phyloP scores from a whole-genome alignment of 2,113 vertebrate species.

The Ophiodon elongatus region DNA sequence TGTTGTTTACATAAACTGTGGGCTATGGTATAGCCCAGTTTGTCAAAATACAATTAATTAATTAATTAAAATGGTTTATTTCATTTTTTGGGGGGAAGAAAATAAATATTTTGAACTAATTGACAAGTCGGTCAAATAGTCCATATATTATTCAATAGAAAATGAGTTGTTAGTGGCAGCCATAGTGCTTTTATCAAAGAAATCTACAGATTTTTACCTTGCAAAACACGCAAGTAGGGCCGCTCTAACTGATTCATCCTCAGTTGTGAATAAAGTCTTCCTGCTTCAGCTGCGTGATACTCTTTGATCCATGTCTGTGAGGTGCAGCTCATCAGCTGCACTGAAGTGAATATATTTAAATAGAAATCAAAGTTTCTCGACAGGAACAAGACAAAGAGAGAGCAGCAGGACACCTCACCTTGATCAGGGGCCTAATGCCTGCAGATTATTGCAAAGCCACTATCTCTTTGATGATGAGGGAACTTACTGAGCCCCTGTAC shows the following conservation, averaged over 20 bases:
- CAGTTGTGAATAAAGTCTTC: background rate
- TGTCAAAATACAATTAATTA: too few species aligned
- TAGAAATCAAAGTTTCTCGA: slow-evolving; percentile 33
- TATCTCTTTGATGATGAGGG: slow-evolving; percentile 35
- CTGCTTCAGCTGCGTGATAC: slow-evolving; percentile 1
- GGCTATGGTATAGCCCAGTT: too few species aligned
- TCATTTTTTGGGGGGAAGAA: too few species aligned
- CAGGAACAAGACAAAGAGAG: slow-evolving; percentile 10
- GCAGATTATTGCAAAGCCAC: slow-evolving; percentile 11
- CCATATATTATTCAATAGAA: background rate
- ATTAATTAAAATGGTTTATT: background rate
- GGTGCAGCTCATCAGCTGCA: slow-evolving; percentile 18
- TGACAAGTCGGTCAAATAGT: background rate
- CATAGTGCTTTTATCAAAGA: background rate
- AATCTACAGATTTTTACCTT: background rate
- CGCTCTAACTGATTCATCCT: background rate
- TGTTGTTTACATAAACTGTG: too few species aligned
- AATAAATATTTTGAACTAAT: background rate
- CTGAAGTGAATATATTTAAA: slow-evolving; percentile 27
- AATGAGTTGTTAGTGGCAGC: background rate
- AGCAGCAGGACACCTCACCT: slow-evolving; percentile 2
- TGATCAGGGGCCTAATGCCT: background rate
- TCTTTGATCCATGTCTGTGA: slow-evolving; percentile 23
- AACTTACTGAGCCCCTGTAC: background rate
- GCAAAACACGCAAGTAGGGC: background rate